These are phyloP conservation scores for Anthonomus grandis DNA, from an alignment of 1,140 invertebrate genomes.

Conservation along the genomic window DNA sequence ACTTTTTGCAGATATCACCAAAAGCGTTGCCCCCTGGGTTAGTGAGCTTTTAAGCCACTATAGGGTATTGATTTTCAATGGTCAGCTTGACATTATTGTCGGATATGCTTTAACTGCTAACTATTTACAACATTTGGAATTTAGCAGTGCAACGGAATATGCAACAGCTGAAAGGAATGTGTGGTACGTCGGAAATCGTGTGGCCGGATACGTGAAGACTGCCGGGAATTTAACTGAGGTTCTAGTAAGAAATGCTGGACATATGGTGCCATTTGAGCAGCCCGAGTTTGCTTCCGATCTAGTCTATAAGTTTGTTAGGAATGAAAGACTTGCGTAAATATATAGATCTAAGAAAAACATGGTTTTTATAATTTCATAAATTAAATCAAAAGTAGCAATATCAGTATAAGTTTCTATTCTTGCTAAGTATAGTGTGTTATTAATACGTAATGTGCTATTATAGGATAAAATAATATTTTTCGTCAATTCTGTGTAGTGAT, in stretches of 20 bases:
- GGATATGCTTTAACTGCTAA: constrained; percentile 73
- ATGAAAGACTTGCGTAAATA: too few species aligned
- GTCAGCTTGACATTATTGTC: constrained; percentile 81
- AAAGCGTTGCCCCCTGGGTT: constrained; percentile 73
- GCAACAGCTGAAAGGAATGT: constrained; percentile 56
- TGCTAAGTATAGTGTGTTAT: too few species aligned
- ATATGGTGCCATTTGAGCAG: constrained; percentile 76
- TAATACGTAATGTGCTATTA: too few species aligned
- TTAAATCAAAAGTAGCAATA: too few species aligned
- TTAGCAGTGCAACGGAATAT: constrained; percentile 61
- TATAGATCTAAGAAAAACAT: too few species aligned
- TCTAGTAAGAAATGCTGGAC: constrained; percentile 71
- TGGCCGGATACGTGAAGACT: constrained; percentile 70
- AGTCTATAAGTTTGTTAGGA: constrained; percentile 67
- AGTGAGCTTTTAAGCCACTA: constrained; percentile 65
- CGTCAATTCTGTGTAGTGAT: too few species aligned
- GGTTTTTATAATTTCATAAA: too few species aligned
- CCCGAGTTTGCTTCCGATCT: constrained; percentile 70
- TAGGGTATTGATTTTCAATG: constrained; percentile 70
- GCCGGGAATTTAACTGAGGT: constrained; percentile 74
- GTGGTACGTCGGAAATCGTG: constrained; percentile 62
- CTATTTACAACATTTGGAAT: constrained; percentile 63
- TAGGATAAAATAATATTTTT: too few species aligned
- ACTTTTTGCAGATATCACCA: constrained; percentile 75
- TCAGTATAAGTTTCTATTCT: too few species aligned